Evolutionary conservation across 2,797 vertebrate species (phyloP).

Genomic region (Enteromius thamalakanensis): DNA sequence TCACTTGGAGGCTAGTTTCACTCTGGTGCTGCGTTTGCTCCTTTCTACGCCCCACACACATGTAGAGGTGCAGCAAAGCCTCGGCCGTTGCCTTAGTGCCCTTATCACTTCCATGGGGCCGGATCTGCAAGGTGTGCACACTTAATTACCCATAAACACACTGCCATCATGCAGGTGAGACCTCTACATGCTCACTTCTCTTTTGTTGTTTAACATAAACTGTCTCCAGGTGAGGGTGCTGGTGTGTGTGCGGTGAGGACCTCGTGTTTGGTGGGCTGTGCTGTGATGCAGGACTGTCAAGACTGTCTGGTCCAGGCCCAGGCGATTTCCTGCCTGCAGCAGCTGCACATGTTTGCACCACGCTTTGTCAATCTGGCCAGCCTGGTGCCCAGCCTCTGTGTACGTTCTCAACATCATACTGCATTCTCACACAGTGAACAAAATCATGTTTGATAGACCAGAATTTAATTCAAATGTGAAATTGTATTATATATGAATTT

Average conservation of each 20-base stretch:
- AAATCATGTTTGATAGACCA: background rate
- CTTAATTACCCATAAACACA: background rate
- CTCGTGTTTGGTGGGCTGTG: constrained; percentile 86
- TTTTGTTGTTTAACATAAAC: constrained; percentile 6
- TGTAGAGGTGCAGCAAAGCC: constrained; percentile 87
- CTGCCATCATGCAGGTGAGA: background rate
- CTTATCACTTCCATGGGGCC: constrained; percentile 90
- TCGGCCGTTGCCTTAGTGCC: constrained; percentile 87
- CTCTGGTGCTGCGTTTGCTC: constrained; percentile 83
- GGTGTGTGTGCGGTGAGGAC: constrained; percentile 78
- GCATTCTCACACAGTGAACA: background rate
- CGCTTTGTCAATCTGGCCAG: constrained; percentile 85
- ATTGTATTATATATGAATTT: background rate
- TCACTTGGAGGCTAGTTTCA: constrained; percentile 85
- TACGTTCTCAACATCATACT: constrained; percentile 72
- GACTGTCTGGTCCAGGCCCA: constrained; percentile 89
- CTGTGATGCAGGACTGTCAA: constrained; percentile 86
- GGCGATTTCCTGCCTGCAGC: constrained; percentile 91
- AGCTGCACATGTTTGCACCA: constrained; percentile 95
- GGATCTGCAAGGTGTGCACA: constrained; percentile 87
- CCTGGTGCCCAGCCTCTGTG: constrained; percentile 89
- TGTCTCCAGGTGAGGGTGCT: constrained; percentile 73
- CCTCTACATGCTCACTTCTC: background rate
- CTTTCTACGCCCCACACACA: constrained; percentile 85
- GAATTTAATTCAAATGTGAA: background rate